Evolutionary conservation across 2,888 invertebrate genomes (phyloP), one percentile per base, ranked within the genome.

Genomic region (Papilio gigon): DNA sequence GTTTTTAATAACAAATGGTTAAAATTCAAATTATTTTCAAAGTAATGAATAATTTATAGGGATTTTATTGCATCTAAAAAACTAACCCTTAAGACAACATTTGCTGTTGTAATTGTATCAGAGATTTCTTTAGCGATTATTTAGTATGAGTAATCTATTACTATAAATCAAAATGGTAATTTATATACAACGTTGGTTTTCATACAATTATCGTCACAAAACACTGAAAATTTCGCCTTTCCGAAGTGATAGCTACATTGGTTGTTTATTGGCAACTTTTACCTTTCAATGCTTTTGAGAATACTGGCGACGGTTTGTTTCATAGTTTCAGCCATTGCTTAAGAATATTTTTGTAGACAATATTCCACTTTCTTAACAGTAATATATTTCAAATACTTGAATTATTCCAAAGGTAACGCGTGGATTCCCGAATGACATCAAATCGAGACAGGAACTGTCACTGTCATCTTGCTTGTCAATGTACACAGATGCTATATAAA

Each of bases 271-370:
- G 20, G 2, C 4, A 17, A 37, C n/a, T 50, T 40, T 56, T 93
- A 97, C 98, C 98, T 95, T 92, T 98, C 98, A 77, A 98, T 98
- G 81, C 97, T 98, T 88, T 96, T 97, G 50, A 98, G 91, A 94
- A 98, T 97, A 71, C 94, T 93, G 58, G 96, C 96, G 67, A 98
- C 96, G 33, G 96, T 96, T 88, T 95, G 95, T 85, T 96, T 94
- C 96, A 97, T 97, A 74, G 95, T 95, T 84, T 97, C 97, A 62
- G 95, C 96, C 96, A 96, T 95, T 71, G 71, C 81, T 59, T 63
- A 20, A 27, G 8, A 35, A 9, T 47, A 8, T 62, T 30, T 30
- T n/a, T 17, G 30, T 30, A 5, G 27, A 56, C 30, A 30, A 53
- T 53, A 27, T 27, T 27, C 6, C 12, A n/a, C 27, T 14, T 27